phyloP scores from a whole-genome alignment of 2,888 invertebrate genomes.

The Stenodema calcarata region DNA sequence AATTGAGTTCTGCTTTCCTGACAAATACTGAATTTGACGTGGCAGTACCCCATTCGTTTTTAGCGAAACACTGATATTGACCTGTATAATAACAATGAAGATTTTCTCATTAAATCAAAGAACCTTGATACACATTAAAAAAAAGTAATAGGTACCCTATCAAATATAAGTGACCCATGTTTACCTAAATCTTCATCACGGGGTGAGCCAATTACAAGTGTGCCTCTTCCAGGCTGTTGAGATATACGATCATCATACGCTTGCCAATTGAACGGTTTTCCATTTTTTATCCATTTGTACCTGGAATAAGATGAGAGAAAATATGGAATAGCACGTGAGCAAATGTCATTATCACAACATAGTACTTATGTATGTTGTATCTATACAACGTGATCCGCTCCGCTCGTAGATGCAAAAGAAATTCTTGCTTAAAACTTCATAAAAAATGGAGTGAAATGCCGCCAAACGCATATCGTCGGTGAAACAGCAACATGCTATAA shows the following conservation, averaged over 20 bases:
- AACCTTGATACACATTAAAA: too few relatives aligned
- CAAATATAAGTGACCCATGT: not conserved
- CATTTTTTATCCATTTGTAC: slow-evolving; percentile 95
- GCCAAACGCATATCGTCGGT: too few relatives aligned
- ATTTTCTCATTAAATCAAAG: too few relatives aligned
- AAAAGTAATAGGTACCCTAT: not conserved
- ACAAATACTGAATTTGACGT: slow-evolving; percentile 96
- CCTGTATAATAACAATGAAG: slow-evolving; percentile 62
- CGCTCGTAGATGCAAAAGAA: too few relatives aligned
- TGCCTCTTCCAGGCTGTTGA: slow-evolving; percentile 92
- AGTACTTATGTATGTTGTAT: too few relatives aligned
- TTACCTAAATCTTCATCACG: slow-evolving; percentile 84
- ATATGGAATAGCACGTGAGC: too few relatives aligned
- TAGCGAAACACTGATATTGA: slow-evolving; percentile 94
- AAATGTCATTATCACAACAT: too few relatives aligned
- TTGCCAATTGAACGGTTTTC: slow-evolving; percentile 91
- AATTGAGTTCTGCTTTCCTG: slow-evolving; percentile 86
- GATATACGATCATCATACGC: slow-evolving; percentile 94
- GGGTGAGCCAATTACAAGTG: slow-evolving; percentile 87
- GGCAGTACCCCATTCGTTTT: slow-evolving; percentile 91
- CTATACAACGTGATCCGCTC: too few relatives aligned
- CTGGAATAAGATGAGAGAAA: slow-evolving; percentile 62
- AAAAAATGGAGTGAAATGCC: too few relatives aligned
- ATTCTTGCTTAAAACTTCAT: too few relatives aligned
- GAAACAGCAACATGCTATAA: too few relatives aligned